Percentiles rank a stretch among this genome's conserved stretches.
Conservation (phyloP, 2,888 invertebrate species). For the Drosophila antonietae region DNA sequence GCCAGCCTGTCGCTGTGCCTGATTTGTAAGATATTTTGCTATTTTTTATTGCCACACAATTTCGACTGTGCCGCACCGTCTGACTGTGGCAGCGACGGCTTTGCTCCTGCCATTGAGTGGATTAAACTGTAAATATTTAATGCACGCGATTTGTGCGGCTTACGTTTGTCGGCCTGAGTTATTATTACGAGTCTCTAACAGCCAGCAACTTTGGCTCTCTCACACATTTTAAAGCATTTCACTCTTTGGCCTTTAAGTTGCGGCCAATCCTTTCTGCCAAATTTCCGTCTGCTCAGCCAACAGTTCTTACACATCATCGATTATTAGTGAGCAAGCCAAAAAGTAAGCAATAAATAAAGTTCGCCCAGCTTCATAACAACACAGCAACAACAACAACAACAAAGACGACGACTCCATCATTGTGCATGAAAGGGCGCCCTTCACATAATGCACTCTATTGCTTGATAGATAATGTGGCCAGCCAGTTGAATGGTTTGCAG, state of each 20-base stretch:
- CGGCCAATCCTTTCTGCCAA: slow-evolving; percentile 12
- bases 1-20: slow-evolving; percentile 58
- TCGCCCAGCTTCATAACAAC: slow-evolving; percentile 38
- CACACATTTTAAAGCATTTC: slow-evolving; percentile 18
- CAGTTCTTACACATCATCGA: slow-evolving; percentile 56
- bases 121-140: slow-evolving; percentile 79
- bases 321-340: slow-evolving; percentile 61
- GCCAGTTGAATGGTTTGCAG: slow-evolving; percentile 45
- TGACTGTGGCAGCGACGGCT: slow-evolving; percentile 52
- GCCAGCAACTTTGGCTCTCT: not conserved
- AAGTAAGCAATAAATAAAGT: slow-evolving; percentile 57
- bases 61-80: slow-evolving; percentile 42
- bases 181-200: slow-evolving; percentile 48
- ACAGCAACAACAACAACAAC: slow-evolving; percentile 21
- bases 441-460: slow-evolving; percentile 40
- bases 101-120: slow-evolving; percentile 75
- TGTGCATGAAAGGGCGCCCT: slow-evolving; percentile 8
- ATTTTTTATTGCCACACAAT: slow-evolving; percentile 75
- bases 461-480: slow-evolving; percentile 39
- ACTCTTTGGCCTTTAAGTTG: slow-evolving; percentile 25
- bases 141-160: slow-evolving; percentile 72
- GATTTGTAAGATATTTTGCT: slow-evolving; percentile 76
- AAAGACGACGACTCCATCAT: slow-evolving; percentile 11
- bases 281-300: slow-evolving; percentile 5
- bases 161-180: slow-evolving; percentile 63